These are phyloP conservation scores for Sitta carolinensis DNA, from an alignment of 2,797 vertebrate species.

Conservation along the genomic window DNA sequence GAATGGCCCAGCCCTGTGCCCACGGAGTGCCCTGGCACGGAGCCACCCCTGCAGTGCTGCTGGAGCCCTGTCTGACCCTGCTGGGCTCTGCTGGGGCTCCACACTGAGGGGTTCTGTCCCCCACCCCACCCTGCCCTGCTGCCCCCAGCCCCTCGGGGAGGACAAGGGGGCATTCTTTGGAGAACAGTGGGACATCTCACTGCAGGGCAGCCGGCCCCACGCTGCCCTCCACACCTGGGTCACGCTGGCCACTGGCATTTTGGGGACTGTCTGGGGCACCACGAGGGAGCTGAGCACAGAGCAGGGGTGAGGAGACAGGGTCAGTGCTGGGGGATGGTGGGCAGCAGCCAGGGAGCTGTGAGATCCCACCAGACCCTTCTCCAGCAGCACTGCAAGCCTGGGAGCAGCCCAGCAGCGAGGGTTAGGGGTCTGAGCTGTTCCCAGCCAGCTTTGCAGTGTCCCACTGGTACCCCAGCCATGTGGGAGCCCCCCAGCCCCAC, in stretches of 20 bases:
- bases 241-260: neutral
- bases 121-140: rapidly evolving
- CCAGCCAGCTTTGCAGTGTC: neutral
- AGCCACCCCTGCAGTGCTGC: rapidly evolving
- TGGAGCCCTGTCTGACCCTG: neutral
- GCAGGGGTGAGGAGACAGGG: neutral
- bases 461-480: rapidly evolving
- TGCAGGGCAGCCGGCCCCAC: neutral
- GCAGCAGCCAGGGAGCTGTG: neutral
- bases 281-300: rapidly evolving
- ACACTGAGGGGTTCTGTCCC: neutral
- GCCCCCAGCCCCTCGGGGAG: neutral
- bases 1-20: neutral
- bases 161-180: conserved; percentile 38
- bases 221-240: conserved; percentile 2
- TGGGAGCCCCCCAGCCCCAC: neutral
- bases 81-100: neutral
- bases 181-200: conserved; percentile 27
- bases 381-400: neutral
- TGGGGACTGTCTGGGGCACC: neutral
- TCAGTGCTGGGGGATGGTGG: rapidly evolving
- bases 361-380: neutral
- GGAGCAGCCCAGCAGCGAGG: neutral
- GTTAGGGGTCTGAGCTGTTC: neutral
- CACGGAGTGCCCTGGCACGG: rapidly evolving